phyloP scores from a whole-genome alignment of 2,797 vertebrate species.

The Kryptopterus vitreolus region DNA sequence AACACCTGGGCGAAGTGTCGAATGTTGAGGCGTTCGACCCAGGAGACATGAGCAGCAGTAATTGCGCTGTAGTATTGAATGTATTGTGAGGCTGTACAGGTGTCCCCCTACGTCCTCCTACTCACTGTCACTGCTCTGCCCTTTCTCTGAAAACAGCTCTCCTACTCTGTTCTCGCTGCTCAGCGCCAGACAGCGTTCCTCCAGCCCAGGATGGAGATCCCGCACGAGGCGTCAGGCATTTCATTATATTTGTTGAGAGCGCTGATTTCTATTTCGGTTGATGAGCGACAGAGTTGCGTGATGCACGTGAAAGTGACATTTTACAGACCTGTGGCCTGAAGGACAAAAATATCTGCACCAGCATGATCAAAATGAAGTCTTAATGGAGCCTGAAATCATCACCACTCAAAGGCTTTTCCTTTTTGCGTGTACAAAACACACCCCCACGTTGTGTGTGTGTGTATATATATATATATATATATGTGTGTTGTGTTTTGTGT shows the following conservation, averaged over 20 bases:
- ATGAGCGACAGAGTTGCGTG: slow-evolving; percentile 36
- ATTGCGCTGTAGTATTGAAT: slow-evolving; percentile 1
- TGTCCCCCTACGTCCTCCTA: slow-evolving; percentile 8
- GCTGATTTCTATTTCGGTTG: slow-evolving; percentile 53
- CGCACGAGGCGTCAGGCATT: slow-evolving; percentile 55
- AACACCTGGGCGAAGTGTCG: background rate
- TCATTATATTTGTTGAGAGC: slow-evolving; percentile 61
- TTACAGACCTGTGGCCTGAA: slow-evolving; percentile 1
- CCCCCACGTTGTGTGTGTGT: no score
- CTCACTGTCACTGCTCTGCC: slow-evolving; percentile 2
- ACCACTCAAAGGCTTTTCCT: background rate
- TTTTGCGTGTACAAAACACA: background rate
- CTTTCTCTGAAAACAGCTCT: background rate
- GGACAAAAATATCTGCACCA: slow-evolving; percentile 5
- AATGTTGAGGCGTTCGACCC: background rate
- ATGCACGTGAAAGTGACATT: slow-evolving; percentile 45
- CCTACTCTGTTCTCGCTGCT: background rate
- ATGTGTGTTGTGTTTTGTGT: no score
- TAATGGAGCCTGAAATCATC: slow-evolving; percentile 14
- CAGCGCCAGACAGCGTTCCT: background rate
- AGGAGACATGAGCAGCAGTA: background rate
- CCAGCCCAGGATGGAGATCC: background rate
- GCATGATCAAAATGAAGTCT: background rate
- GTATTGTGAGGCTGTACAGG: slow-evolving; percentile 16
- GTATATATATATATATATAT: no score